Evolutionary conservation across 2,113 vertebrate species (phyloP).

Genomic region (Gymnocephalus cernua): DNA sequence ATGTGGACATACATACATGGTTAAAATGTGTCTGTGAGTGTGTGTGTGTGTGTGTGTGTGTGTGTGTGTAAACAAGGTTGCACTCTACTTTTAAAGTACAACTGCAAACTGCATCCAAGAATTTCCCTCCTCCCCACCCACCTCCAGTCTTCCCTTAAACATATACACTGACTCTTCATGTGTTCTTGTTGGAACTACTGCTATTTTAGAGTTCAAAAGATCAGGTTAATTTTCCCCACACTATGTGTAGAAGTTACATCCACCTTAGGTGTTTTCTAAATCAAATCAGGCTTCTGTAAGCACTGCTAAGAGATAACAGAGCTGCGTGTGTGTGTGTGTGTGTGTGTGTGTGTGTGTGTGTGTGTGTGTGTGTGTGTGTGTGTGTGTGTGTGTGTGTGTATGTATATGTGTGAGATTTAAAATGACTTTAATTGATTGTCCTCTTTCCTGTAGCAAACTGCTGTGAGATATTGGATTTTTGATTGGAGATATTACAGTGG

Average conservation of each 20-base stretch:
- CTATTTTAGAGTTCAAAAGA: conserved; percentile 13
- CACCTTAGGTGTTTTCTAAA: conserved; percentile 17
- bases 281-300: conserved; percentile 20
- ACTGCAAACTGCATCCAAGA: background rate
- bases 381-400: background rate
- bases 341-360: background rate
- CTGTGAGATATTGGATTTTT: conserved; percentile 5
- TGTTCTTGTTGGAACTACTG: background rate
- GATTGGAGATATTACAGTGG: background rate
- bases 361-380: background rate
- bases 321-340: background rate
- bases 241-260: conserved; percentile 1
- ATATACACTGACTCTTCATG: background rate
- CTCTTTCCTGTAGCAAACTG: conserved; percentile 2
- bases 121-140: no score
- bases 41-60: conserved; percentile 3
- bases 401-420: no score
- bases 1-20: no score
- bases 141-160: background rate
- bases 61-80: conserved; percentile 28
- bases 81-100: conserved; percentile 35
- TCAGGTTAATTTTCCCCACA: background rate
- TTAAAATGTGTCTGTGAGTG: background rate
- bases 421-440: conserved; percentile 41
- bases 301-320: conserved; percentile 9